Evolutionary conservation across 2,113 vertebrate species (phyloP), one percentile per base, ranked within the genome.

Genomic region (Theristicus caerulescens): DNA sequence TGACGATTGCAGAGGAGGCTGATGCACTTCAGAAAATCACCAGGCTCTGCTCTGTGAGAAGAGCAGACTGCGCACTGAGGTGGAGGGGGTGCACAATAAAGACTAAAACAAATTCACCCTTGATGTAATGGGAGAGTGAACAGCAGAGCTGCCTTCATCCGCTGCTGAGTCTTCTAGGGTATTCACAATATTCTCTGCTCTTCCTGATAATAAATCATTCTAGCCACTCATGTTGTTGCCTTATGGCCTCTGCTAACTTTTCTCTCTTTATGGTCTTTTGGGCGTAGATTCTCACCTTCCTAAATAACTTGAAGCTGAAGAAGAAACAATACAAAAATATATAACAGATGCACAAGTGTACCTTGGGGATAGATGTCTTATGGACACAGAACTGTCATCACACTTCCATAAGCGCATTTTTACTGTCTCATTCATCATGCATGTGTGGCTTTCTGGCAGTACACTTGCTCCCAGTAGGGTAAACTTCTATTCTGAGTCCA

Each of bases 381-480:
- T 55, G 89, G 84, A 95, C 81, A 90, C 76, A 95, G 70, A 93
- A 77, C 84, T 93, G 89, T 94, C 86, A 91, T 89, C 79, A 80
- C 67, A 94, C 66, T 94, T 96, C 86, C 58, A 89, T 92, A 94
- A 94, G 62, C 81, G 84, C 84, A 62, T 94, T 95, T 96, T 94
- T 90, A 93, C 85, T 81, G 76, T 94, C 70, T 95, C 81, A 70
- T 94, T 96, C 81, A 94, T 97, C 91, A 95, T 55, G 70, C 66
- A 62, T 82, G 59, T 92, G 66, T 64, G 84, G 46, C 40, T 94
- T 36, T 1, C 29, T 82, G 62, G 86, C 78, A 90, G 70, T 49
- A 49, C 29, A 38, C 29, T 83, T 88, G 25, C 31, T 96, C 93
- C 88, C 71, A 12, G 51, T 64, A 42, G 90, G 38, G n/a, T 78